Evolutionary conservation across 1,140 invertebrate species (phyloP), one percentile per base, ranked within the genome.

Genomic region (Lordiphosa collinella): DNA sequence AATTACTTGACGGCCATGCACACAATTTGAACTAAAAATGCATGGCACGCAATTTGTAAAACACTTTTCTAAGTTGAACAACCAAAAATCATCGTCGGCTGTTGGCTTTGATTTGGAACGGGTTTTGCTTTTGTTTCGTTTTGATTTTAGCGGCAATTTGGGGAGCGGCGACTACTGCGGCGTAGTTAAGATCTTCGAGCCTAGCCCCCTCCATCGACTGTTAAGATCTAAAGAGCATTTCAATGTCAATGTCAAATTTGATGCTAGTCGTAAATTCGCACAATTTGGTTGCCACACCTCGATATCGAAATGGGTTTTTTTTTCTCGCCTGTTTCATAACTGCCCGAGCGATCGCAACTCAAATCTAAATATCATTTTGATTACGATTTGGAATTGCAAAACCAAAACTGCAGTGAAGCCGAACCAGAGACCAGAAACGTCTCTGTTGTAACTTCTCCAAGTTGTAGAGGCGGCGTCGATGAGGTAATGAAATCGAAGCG

Each of bases 201-300:
- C 74, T 53, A 78, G 68, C 49, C 53, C 55, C 14, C 32, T 14
- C 37, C 34, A n/a, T n/a, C n/a, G 10, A 12, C 9, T 10, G 2
- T 9, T 9, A 18, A 16, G 37, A 53, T 37, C 29, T 38, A 32
- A 38, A 64, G 51, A 49, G 55, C 47, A 44, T 73, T 78, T 84
- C 78, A 84, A 84, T 84, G 78, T 84, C 78, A 84, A 84, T 84
- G 78, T 84, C 78, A 55, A 82, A 75, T 41, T 43, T 25, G 31
- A 22, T 35, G 16, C 5, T 29, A 11, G 29, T 4, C 18, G 22
- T 36, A 14, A 12, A 57, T 50, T 61, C 36, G 31, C 46, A 37
- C 46, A 49, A 46, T 54, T 52, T 29, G 9, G 13, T 14, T 9
- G 29, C 63, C 62, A 59, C 65, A 59, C 64, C 64, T 36, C 9